Percentiles rank a stretch among this genome's conserved stretches.
Conservation (phyloP, 2,797 vertebrate species). For the Pantherophis alleghaniensis region DNA sequence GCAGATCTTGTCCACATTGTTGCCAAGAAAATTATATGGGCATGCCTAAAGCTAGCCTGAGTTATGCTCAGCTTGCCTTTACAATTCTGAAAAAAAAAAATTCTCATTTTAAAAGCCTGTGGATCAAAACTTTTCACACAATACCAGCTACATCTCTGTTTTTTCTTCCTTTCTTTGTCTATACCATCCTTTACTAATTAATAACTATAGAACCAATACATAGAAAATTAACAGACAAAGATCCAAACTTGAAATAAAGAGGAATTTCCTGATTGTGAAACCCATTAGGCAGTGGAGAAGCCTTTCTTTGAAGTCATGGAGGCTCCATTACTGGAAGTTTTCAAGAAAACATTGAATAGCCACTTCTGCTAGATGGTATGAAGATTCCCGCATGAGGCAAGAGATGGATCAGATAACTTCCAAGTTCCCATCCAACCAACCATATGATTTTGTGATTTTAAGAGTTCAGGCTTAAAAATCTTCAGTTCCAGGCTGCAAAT, state of each 20-base stretch:
- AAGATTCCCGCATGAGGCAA: background rate
- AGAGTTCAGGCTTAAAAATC: background rate
- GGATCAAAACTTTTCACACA: background rate
- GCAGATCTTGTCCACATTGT: background rate
- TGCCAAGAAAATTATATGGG: background rate
- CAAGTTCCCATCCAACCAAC: background rate
- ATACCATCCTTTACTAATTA: background rate
- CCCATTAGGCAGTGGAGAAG: background rate
- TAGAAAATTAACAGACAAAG: background rate
- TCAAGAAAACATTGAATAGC: background rate
- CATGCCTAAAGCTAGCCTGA: background rate
- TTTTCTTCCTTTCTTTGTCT: background rate
- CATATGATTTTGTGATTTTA: background rate
- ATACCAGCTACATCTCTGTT: background rate
- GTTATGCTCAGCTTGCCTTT: background rate
- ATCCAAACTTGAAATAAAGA: background rate
- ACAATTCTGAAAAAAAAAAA: background rate
- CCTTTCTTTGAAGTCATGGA: background rate
- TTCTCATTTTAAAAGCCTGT: background rate
- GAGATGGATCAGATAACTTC: background rate
- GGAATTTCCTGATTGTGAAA: background rate
- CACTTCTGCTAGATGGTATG: background rate
- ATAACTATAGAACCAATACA: background rate
- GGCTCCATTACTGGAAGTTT: background rate
- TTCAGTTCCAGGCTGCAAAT: background rate